These are phyloP conservation scores for Eudyptes chrysolophus DNA, from an alignment of 2,113 vertebrate species.

Conservation along the genomic window DNA sequence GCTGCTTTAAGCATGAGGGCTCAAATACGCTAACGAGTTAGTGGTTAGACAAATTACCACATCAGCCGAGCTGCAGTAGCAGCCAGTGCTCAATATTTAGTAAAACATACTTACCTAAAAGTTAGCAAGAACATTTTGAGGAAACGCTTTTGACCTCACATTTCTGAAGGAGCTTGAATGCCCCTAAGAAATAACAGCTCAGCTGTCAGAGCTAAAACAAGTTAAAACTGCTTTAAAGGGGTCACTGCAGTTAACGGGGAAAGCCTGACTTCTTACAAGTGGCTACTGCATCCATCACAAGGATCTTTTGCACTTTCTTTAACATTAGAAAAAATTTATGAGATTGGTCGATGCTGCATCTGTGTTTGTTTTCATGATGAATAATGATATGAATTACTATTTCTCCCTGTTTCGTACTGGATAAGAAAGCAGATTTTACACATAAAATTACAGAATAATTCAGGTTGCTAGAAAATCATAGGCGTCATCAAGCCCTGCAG, in stretches of 20 bases:
- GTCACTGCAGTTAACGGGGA: not conserved
- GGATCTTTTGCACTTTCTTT: not conserved
- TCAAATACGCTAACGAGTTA: accelerated
- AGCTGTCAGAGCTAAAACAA: not conserved
- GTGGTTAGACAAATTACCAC: not conserved
- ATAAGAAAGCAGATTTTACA: not conserved
- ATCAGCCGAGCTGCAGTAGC: not conserved
- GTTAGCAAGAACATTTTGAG: not conserved
- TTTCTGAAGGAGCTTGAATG: not conserved
- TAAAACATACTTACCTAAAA: not conserved
- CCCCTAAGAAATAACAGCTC: not conserved
- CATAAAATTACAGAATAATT: not conserved
- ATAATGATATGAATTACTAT: not conserved
- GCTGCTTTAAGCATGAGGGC: not conserved
- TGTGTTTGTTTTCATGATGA: not conserved
- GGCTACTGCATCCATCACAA: not conserved
- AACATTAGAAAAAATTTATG: not conserved
- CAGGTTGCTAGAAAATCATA: not conserved
- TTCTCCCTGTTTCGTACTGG: not conserved
- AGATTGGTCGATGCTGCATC: not conserved
- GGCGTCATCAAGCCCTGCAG: not conserved
- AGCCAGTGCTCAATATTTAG: not conserved
- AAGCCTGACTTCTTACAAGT: not conserved
- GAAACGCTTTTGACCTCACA: not conserved
- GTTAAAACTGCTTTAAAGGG: not conserved